Conservation (phyloP, 2,888 invertebrate species). For the Apodemia hepburni region DNA sequence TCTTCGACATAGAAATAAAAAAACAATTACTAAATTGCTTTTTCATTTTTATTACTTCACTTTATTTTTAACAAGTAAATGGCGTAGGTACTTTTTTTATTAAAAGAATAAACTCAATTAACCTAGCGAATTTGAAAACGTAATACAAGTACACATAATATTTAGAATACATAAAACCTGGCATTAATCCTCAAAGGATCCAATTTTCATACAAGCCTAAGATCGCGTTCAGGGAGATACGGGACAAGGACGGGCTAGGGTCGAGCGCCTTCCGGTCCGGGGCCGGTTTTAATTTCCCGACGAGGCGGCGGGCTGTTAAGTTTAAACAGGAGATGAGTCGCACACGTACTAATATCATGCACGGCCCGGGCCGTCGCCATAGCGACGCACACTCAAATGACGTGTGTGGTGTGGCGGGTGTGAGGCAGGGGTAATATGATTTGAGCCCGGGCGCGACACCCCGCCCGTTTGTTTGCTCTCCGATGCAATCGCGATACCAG, state of each 20-base stretch:
- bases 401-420: constrained; percentile 75
- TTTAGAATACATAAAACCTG: not conserved
- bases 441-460: constrained; percentile 67
- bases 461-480: constrained; percentile 79
- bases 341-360: constrained; percentile 77
- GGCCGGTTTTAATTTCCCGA: constrained; percentile 76
- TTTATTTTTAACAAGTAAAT: too few relatives aligned
- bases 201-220: not conserved
- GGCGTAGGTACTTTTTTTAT: too few relatives aligned
- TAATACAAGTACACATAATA: not conserved
- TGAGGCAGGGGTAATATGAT: constrained; percentile 78
- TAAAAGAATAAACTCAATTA: too few relatives aligned
- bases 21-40: too few relatives aligned
- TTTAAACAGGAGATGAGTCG: constrained; percentile 78
- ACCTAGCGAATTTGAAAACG: too few relatives aligned
- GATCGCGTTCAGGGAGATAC: constrained; percentile 1
- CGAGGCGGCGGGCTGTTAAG: constrained; percentile 63
- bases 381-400: constrained; percentile 85
- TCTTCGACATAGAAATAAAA: too few relatives aligned
- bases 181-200: constrained; percentile 1
- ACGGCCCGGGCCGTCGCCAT: constrained; percentile 83
- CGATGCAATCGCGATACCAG: constrained; percentile 78
- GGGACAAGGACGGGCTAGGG: constrained; percentile 40
- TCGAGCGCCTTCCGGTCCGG: constrained; percentile 64
- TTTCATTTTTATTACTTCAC: too few relatives aligned